Conservation (phyloP, 2,797 vertebrate genomes). For the Capromys pilorides region DNA sequence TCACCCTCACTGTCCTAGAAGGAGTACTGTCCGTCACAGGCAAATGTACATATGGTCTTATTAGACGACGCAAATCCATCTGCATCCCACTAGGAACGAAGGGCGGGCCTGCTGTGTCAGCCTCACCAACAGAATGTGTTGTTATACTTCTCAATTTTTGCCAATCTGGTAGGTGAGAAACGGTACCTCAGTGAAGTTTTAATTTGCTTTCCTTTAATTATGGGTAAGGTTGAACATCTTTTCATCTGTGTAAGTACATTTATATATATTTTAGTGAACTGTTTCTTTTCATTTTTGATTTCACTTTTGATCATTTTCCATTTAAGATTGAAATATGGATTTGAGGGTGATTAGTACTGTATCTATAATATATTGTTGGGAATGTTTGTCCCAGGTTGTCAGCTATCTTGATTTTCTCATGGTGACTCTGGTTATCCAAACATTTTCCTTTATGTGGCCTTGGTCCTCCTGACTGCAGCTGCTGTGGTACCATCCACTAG, state of each 20-base stretch:
- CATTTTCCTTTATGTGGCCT: not conserved
- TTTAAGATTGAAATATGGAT: not conserved
- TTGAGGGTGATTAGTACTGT: not conserved
- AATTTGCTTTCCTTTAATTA: constrained; percentile 28
- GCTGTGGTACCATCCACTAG: not conserved
- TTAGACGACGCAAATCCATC: not conserved
- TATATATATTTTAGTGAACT: not conserved
- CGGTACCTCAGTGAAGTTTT: not conserved
- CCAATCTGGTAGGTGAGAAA: constrained; percentile 31
- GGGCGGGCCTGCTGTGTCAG: not conserved
- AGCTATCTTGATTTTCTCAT: not conserved
- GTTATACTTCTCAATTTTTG: not conserved
- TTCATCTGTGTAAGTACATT: not conserved
- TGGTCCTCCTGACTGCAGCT: not conserved
- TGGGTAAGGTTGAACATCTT: not conserved
- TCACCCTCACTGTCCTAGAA: not conserved
- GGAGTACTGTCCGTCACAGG: not conserved
- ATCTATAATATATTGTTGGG: not conserved
- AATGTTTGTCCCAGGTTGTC: not conserved
- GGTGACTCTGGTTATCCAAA: not conserved
- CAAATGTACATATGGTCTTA: accelerated
- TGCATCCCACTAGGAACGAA: not conserved
- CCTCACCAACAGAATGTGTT: not conserved
- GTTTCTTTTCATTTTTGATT: not conserved
- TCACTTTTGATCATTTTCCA: not conserved